Percentiles rank a stretch among this genome's conserved stretches.
Conservation (phyloP, 2,113 vertebrate genomes). For the Aix galericulata region DNA sequence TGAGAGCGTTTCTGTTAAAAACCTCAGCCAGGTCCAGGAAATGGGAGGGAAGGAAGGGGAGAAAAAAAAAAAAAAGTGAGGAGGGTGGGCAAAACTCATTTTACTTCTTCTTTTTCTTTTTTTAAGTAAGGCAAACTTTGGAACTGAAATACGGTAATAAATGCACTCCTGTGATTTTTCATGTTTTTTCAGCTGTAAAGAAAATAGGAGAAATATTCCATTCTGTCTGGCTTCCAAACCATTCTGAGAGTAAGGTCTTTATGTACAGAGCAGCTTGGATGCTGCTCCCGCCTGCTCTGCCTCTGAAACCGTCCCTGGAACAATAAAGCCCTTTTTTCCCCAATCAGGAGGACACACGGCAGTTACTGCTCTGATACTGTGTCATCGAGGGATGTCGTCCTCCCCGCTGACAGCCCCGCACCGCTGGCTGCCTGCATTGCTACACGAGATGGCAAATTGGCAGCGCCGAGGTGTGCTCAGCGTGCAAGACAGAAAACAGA, state of each 20-base stretch:
- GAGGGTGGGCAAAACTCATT: constrained; percentile 10
- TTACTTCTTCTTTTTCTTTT: constrained; percentile 55
- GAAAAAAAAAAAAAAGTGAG: accelerated
- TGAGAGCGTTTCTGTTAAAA: constrained; percentile 42
- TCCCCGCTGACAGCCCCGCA: neutral
- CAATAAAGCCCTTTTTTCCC: constrained; percentile 37
- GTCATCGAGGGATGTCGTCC: neutral
- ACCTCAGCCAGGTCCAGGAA: constrained; percentile 52
- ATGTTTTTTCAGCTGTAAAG: constrained; percentile 80
- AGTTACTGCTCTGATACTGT: neutral
- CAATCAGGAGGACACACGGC: neutral
- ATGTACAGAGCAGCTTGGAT: constrained; percentile 39
- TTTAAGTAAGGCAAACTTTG: constrained; percentile 64
- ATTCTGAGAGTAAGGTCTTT: constrained; percentile 67
- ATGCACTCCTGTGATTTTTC: constrained; percentile 64
- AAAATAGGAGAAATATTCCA: constrained; percentile 79
- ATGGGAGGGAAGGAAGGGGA: neutral
- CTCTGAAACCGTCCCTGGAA: constrained; percentile 20
- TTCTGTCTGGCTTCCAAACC: constrained; percentile 74
- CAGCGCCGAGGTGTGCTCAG: accelerated
- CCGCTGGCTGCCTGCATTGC: neutral
- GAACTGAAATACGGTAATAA: constrained; percentile 71
- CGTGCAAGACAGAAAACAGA: neutral
- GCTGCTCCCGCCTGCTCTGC: constrained; percentile 12
- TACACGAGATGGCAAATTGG: neutral